Evolutionary conservation across 1,140 invertebrate genomes (phyloP).

Genomic region (Drosophila busckii): DNA sequence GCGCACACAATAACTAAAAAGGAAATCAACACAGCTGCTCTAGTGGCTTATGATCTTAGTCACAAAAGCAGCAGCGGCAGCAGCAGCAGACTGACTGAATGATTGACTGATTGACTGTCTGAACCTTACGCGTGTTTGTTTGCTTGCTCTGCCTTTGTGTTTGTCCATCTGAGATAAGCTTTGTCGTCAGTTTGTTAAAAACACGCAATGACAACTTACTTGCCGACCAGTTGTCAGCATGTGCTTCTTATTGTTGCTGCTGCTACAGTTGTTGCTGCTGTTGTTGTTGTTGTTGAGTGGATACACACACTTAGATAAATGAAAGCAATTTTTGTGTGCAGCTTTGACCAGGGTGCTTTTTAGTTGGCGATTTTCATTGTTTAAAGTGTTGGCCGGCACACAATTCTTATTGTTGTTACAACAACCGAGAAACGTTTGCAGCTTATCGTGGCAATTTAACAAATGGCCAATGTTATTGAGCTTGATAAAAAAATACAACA

Average conservation of each 20-base stretch:
- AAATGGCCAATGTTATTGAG: slow-evolving; percentile 56
- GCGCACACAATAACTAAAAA: slow-evolving; percentile 1
- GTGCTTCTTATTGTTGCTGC: slow-evolving; percentile 33
- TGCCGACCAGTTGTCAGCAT: slow-evolving; percentile 33
- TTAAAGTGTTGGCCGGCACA: slow-evolving; percentile 64
- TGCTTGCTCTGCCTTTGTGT: slow-evolving; percentile 51
- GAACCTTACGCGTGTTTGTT: slow-evolving; percentile 10
- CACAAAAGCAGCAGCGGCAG: too few species aligned
- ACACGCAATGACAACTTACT: slow-evolving; percentile 71
- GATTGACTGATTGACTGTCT: slow-evolving; percentile 4
- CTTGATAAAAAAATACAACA: too few species aligned
- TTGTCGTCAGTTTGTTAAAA: slow-evolving; percentile 62
- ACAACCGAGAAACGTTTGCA: slow-evolving; percentile 30
- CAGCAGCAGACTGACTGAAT: slow-evolving; percentile 15
- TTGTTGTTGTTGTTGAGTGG: slow-evolving; percentile 45
- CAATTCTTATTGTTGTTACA: slow-evolving; percentile 52
- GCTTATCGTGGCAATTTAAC: slow-evolving; percentile 68
- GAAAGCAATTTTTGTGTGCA: slow-evolving; percentile 48
- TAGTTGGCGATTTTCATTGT: slow-evolving; percentile 45
- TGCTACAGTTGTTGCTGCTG: too few species aligned
- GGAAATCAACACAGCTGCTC: slow-evolving; percentile 49
- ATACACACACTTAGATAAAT: slow-evolving; percentile 15
- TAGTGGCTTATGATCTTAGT: slow-evolving; percentile 44
- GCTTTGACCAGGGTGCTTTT: slow-evolving; percentile 33
- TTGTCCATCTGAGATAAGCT: slow-evolving; percentile 70